A percentile compares a stretch with the other conserved stretches of the same genome.
Conservation (phyloP, 1,140 invertebrate genomes). For the Schlechtendalia chinensis region DNA sequence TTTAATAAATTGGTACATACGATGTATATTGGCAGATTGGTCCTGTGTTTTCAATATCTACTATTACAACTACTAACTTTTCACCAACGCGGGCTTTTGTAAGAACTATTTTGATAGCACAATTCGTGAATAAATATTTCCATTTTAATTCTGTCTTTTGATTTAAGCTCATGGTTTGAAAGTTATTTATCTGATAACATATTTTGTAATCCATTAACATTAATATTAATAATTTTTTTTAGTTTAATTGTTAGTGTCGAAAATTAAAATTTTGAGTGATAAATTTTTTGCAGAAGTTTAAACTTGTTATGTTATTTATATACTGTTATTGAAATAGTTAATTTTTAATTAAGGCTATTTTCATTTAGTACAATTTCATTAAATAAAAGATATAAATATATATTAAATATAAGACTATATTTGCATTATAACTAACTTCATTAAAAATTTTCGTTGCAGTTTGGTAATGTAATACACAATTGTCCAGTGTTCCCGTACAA, state of each 20-base stretch:
- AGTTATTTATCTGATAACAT: constrained; percentile 54
- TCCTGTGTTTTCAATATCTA: constrained; percentile 24
- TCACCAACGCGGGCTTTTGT: neutral
- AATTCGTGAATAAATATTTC: constrained; percentile 60
- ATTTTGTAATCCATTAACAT: neutral
- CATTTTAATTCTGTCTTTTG: constrained; percentile 59
- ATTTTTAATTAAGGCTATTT: too few species aligned
- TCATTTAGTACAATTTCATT: too few species aligned
- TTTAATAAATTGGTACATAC: constrained; percentile 6
- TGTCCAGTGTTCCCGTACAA: constrained; percentile 61
- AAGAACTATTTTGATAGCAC: constrained; percentile 58
- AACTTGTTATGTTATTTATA: too few species aligned
- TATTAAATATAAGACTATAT: neutral
- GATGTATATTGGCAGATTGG: constrained; percentile 12
- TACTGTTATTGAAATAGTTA: too few species aligned
- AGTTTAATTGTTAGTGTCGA: too few species aligned
- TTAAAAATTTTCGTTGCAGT: constrained; percentile 58
- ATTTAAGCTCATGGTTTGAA: constrained; percentile 56
- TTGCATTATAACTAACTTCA: neutral
- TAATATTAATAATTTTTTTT: too few species aligned
- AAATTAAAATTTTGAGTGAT: too few species aligned
- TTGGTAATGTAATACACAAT: constrained; percentile 57
- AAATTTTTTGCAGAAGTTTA: too few species aligned
- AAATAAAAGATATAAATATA: too few species aligned
- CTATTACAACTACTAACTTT: constrained; percentile 13